These are phyloP conservation scores for Mormyrus lacerda DNA, from an alignment of 2,113 vertebrate genomes.

Conservation along the genomic window DNA sequence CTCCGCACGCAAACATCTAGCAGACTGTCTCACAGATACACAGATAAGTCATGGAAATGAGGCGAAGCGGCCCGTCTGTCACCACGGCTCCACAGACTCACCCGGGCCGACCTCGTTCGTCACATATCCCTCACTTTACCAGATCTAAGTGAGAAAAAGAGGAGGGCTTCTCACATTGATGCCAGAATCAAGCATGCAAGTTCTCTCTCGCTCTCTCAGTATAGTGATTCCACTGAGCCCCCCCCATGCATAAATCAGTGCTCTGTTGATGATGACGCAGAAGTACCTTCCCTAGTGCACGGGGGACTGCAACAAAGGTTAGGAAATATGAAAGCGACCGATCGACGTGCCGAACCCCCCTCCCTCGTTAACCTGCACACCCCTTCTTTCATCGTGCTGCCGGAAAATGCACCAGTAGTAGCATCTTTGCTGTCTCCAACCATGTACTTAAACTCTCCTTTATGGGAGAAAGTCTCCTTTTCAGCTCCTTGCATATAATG, in stretches of 20 bases:
- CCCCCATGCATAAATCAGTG: neutral
- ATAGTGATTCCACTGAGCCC: neutral
- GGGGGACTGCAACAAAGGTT: neutral
- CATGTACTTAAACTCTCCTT: neutral
- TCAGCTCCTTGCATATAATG: constrained; percentile 37
- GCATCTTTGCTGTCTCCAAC: neutral
- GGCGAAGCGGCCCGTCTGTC: neutral
- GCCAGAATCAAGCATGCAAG: neutral
- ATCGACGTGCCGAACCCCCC: neutral
- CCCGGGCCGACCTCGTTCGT: neutral
- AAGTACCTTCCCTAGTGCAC: neutral
- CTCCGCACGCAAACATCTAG: neutral
- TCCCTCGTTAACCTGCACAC: neutral
- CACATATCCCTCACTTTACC: neutral
- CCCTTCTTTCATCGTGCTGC: neutral
- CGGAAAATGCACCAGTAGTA: neutral
- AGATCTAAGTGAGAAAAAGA: neutral
- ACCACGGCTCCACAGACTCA: neutral
- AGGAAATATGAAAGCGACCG: neutral
- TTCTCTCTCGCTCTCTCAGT: neutral
- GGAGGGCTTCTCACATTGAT: neutral
- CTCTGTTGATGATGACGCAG: neutral
- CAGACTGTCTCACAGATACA: neutral
- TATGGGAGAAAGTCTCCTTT: constrained; percentile 17
- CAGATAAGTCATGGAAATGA: neutral